phyloP scores from a whole-genome alignment of 2,888 invertebrate species.

The Gibbula magus region DNA sequence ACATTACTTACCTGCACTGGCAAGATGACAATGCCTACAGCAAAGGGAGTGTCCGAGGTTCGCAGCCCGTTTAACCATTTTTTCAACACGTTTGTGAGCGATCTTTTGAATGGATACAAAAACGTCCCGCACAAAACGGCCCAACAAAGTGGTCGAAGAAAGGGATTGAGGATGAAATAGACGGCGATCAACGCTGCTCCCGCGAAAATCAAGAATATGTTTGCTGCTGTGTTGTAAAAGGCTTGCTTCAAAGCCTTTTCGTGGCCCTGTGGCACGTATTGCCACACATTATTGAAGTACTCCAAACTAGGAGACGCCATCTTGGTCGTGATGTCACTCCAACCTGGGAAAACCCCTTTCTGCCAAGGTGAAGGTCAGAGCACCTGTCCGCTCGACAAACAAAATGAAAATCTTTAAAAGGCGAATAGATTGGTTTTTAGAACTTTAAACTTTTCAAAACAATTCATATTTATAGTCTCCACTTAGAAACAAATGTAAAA shows the following conservation, averaged over 20 bases:
- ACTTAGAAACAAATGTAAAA: too few species aligned
- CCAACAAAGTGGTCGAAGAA: constrained; percentile 95
- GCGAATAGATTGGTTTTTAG: too few species aligned
- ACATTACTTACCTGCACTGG: constrained; percentile 80
- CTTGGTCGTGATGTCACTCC: constrained; percentile 18
- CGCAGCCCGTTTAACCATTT: constrained; percentile 81
- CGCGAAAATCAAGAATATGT: constrained; percentile 82
- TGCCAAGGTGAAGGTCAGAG: background rate
- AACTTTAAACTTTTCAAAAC: too few species aligned
- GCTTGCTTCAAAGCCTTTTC: constrained; percentile 94
- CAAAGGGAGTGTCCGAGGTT: constrained; percentile 75
- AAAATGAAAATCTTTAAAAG: too few species aligned
- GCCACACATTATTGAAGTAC: constrained; percentile 64
- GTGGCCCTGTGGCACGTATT: constrained; percentile 74
- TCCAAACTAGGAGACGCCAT: constrained; percentile 54
- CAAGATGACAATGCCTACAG: constrained; percentile 73
- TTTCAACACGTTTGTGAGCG: constrained; percentile 84
- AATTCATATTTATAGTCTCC: too few species aligned
- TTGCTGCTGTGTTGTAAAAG: constrained; percentile 91
- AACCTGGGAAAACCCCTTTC: background rate
- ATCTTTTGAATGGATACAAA: constrained; percentile 94
- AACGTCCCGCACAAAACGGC: constrained; percentile 97
- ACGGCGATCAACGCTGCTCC: constrained; percentile 79
- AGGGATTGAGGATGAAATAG: constrained; percentile 84
- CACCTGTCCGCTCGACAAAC: background rate